Base-by-base conservation (phyloP, 2,888 invertebrate species). In the Parascotia fuliginaria region DNA sequence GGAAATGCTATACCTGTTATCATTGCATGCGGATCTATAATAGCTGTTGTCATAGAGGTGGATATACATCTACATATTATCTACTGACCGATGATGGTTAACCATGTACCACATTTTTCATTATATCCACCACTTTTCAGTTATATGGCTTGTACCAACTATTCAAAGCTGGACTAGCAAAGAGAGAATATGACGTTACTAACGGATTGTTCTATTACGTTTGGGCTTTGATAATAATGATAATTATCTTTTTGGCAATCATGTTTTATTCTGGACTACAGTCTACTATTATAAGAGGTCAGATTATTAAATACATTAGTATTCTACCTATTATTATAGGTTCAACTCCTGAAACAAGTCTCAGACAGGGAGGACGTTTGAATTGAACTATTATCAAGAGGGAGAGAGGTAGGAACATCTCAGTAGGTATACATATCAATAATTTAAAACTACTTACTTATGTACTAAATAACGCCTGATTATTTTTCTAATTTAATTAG, bases 221-320 rank as follows among this genome's bases (percentile, higher is more conserved):
- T 13, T 89, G 89, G 87, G 83, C 88, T 2, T 70, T 90, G 9
- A 85, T 92, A 34, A 81, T 89, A 16, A 87, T 89, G 69, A 89
- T 90, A 33, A 83, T 89, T 11, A 79, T 90, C 54, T 92, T 91
- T 57, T 77, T 90, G 1, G 84, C 87, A 1, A 89, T 90, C 39
- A 90, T 92, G 83, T 92, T 92, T 70, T 92, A 92, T 65, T 88
- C 87, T 45, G 89, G 87, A 50, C 80, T 92, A 16, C 91, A 92
- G 56, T 89, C 91, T 28, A 86, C 91, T 12, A 92, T 92, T 41
- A 87, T 91, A 58, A 71, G 89, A 85, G 89, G 91, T 87, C 14
- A 12, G 9, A 5, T 16, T 16, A 14, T 34, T 19, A 6, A 9
- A 1, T 9, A 22, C 4, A 37, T 37, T 22, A 19, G 19, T 36